Evolutionary conservation across 2,888 invertebrate genomes (phyloP).

Genomic region (Cerastis leucographa): DNA sequence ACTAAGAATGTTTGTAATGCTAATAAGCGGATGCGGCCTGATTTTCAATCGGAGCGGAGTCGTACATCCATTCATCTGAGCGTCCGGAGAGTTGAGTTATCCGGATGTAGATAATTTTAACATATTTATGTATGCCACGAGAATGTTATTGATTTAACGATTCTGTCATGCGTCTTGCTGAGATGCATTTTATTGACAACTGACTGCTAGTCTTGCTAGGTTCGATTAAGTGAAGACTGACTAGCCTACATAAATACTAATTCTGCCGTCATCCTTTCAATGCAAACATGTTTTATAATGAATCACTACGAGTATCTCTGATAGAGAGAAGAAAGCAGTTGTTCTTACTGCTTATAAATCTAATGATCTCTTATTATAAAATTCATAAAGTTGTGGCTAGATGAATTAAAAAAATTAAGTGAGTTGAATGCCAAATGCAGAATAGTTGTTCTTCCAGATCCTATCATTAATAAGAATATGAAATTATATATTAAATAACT

Average conservation of each 20-base stretch:
- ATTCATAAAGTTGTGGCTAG: not conserved
- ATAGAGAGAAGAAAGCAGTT: not conserved
- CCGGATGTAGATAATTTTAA: conserved; percentile 82
- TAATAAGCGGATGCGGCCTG: conserved; percentile 86
- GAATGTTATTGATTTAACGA: conserved; percentile 69
- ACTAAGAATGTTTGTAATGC: conserved; percentile 80
- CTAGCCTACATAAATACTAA: conserved; percentile 25
- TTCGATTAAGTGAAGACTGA: conserved; percentile 29
- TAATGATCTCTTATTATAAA: not conserved
- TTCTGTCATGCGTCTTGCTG: conserved; percentile 65
- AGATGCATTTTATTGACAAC: conserved; percentile 47
- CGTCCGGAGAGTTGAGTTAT: conserved; percentile 77
- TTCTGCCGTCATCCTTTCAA: conserved; percentile 22
- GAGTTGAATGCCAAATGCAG: not conserved
- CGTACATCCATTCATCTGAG: conserved; percentile 78
- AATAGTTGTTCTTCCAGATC: not conserved
- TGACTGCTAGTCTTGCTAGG: conserved; percentile 18
- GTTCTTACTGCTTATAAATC: conserved; percentile 1
- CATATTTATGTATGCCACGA: conserved; percentile 74
- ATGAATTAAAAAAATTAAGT: conserved; percentile 7
- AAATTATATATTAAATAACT: not conserved
- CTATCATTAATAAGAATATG: not conserved
- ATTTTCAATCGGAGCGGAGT: conserved; percentile 82
- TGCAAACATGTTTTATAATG: conserved; percentile 23
- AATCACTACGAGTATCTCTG: conserved; percentile 19